These are phyloP conservation scores for Spermophilus dauricus DNA, from an alignment of 2,113 vertebrate genomes.

Conservation along the genomic window DNA sequence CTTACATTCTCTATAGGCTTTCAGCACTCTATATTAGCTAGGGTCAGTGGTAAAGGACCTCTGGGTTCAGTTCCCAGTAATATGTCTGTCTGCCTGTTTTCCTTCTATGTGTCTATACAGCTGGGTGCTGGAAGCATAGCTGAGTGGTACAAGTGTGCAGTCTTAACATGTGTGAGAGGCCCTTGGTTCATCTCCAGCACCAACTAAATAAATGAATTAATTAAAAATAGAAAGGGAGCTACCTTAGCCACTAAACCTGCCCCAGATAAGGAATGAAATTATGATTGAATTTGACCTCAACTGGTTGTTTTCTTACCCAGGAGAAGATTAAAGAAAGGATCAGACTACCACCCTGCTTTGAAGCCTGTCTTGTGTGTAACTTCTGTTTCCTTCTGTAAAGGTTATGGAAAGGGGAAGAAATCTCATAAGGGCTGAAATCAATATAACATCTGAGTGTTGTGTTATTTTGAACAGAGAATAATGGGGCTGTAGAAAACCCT, in stretches of 20 bases:
- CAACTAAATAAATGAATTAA: neutral
- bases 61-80: no score
- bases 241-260: neutral
- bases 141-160: neutral
- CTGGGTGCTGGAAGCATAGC: neutral
- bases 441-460: neutral
- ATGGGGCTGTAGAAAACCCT: neutral
- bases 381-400: neutral
- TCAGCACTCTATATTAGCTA: no score
- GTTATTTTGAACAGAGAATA: conserved; percentile 20
- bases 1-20: no score
- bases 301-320: neutral
- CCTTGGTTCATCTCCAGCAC: neutral
- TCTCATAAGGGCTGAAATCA: neutral
- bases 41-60: no score
- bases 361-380: conserved; percentile 10
- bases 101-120: no score
- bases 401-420: neutral
- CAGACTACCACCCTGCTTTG: conserved; percentile 9
- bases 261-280: conserved; percentile 14
- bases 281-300: neutral
- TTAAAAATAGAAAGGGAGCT: neutral
- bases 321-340: neutral
- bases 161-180: neutral
- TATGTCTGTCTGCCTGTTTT: no score